A percentile compares a stretch with the other conserved stretches of the same genome.
These are phyloP conservation scores for Xanthostigma xanthostigma DNA, from an alignment of 2,888 invertebrate genomes.

Conservation along the genomic window DNA sequence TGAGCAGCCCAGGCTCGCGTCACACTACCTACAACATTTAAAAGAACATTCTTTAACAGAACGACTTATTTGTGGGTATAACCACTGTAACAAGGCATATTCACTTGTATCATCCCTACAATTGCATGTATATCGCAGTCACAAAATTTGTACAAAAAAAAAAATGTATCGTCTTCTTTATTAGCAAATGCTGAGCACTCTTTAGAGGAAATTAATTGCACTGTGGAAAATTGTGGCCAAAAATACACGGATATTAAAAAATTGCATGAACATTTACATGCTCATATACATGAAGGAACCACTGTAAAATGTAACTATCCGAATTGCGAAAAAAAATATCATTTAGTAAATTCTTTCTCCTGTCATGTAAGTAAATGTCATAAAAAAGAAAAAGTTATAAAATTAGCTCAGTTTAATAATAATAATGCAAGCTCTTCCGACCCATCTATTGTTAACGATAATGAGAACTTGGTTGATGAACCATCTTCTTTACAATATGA, in stretches of 20 bases:
- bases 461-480: background rate
- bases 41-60: background rate
- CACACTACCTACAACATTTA: background rate
- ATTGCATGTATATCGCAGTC: slow-evolving; percentile 5
- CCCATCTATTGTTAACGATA: background rate
- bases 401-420: background rate
- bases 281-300: slow-evolving; percentile 7
- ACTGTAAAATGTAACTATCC: slow-evolving; percentile 7
- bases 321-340: slow-evolving; percentile 10
- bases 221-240: slow-evolving; percentile 4
- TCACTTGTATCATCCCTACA: background rate
- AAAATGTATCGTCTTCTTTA: background rate
- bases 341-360: slow-evolving; percentile 9
- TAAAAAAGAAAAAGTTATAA: slow-evolving; percentile 4
- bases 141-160: background rate
- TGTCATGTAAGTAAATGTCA: slow-evolving; percentile 10
- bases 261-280: slow-evolving; percentile 10
- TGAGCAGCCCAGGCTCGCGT: too few relatives aligned
- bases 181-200: background rate
- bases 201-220: background rate
- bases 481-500: background rate
- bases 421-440: background rate
- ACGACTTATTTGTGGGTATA: slow-evolving; percentile 5
- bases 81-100: slow-evolving; percentile 4
- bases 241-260: background rate